These are phyloP conservation scores for Tylochromis polylepis DNA, from an alignment of 2,113 vertebrate genomes.

Conservation along the genomic window DNA sequence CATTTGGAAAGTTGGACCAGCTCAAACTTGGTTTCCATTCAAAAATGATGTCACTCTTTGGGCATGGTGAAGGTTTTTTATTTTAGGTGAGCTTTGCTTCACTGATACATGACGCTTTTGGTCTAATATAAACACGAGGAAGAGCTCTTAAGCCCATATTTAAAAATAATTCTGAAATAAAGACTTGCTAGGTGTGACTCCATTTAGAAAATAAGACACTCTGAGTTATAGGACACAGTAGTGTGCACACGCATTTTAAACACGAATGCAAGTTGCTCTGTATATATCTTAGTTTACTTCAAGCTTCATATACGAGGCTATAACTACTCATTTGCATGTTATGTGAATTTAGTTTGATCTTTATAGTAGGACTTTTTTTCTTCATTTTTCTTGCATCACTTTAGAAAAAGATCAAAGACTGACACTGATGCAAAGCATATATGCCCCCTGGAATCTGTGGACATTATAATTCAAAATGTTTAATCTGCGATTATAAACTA, in stretches of 20 bases:
- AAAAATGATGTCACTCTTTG: slow-evolving; percentile 29
- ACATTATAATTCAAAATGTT: slow-evolving; percentile 21
- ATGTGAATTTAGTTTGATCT: neutral
- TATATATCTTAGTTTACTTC: neutral
- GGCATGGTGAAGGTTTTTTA: neutral
- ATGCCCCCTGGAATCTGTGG: neutral
- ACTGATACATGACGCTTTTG: neutral
- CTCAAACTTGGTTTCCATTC: slow-evolving; percentile 31
- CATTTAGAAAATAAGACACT: neutral
- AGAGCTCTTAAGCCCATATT: neutral
- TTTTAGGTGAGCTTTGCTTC: slow-evolving; percentile 9
- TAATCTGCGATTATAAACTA: slow-evolving; percentile 33
- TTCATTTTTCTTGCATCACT: neutral
- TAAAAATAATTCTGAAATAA: neutral
- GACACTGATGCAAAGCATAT: neutral
- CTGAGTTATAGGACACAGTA: neutral
- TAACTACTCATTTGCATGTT: neutral
- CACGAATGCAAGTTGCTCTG: neutral
- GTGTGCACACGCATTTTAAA: neutral
- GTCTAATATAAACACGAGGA: neutral
- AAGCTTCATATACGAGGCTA: neutral
- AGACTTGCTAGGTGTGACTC: neutral
- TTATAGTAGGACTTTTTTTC: neutral
- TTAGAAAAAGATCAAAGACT: slow-evolving; percentile 12
- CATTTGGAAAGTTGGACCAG: slow-evolving; percentile 44